Percentiles rank a stretch among this genome's conserved stretches.
Conservation (phyloP, 2,888 invertebrate species). For the Aspidiotus rigidus region DNA sequence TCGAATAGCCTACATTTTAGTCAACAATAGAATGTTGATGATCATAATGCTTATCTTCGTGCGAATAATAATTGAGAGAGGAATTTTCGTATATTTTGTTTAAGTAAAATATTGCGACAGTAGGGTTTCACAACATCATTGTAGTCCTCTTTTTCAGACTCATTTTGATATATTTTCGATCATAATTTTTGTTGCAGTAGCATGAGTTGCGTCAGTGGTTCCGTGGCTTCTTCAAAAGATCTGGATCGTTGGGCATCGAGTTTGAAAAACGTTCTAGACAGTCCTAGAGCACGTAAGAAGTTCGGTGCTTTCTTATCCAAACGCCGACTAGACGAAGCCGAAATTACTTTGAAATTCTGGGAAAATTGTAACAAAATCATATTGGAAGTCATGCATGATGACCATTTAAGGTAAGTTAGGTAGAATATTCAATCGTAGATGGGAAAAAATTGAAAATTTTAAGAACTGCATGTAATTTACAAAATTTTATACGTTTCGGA, state of each 20-base stretch:
- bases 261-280: slow-evolving; percentile 35
- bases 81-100: too few species aligned
- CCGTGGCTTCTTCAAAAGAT: slow-evolving; percentile 32
- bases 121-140: background rate
- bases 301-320: slow-evolving; percentile 36
- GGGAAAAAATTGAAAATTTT: too few species aligned
- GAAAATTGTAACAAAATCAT: slow-evolving; percentile 34
- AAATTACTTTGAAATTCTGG: slow-evolving; percentile 36
- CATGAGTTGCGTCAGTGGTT: background rate
- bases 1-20: too few species aligned
- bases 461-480: too few species aligned
- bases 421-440: background rate
- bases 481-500: background rate
- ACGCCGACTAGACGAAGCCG: slow-evolving; percentile 35
- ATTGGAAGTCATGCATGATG: slow-evolving; percentile 5
- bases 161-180: background rate
- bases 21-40: too few species aligned
- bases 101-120: too few species aligned
- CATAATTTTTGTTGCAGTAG: background rate
- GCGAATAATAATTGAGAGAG: too few species aligned
- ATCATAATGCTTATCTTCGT: too few species aligned
- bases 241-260: slow-evolving; percentile 36
- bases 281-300: slow-evolving; percentile 35
- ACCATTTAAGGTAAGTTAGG: slow-evolving; percentile 18
- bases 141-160: too few species aligned